Percentiles rank a stretch among this genome's conserved stretches.
These are phyloP conservation scores for Teinopalpus imperialis DNA, from an alignment of 2,888 invertebrate genomes.

Conservation along the genomic window DNA sequence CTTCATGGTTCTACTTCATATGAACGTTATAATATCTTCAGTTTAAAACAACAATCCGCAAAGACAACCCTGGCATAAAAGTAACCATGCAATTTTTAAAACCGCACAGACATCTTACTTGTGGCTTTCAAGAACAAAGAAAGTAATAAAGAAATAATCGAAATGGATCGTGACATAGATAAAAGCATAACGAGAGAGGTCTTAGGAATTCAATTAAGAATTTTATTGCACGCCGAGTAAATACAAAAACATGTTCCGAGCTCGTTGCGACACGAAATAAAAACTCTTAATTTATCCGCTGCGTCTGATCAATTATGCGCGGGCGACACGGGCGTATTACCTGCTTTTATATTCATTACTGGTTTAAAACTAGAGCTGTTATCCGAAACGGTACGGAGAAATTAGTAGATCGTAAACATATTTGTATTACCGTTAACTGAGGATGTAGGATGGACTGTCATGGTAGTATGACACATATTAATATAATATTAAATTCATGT, in stretches of 20 bases:
- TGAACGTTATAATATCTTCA: too few species aligned
- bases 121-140: background rate
- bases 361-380: conserved; percentile 36
- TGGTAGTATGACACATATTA: conserved; percentile 31
- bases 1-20: too few species aligned
- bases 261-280: conserved; percentile 41
- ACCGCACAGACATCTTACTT: background rate
- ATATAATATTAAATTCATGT: conserved; percentile 5
- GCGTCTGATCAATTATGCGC: conserved; percentile 44
- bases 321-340: conserved; percentile 38
- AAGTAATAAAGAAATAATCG: conserved; percentile 11
- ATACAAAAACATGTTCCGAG: conserved; percentile 44
- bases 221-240: conserved; percentile 45
- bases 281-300: conserved; percentile 44
- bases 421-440: conserved; percentile 37
- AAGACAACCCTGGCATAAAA: too few species aligned
- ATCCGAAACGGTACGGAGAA: conserved; percentile 36
- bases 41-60: too few species aligned
- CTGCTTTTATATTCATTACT: conserved; percentile 41
- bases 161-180: conserved; percentile 13
- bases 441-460: conserved; percentile 33
- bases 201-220: conserved; percentile 42
- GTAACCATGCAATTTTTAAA: background rate
- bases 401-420: conserved; percentile 40
- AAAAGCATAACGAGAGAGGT: conserved; percentile 27